These are phyloP conservation scores for Drosophila littoralis DNA, from an alignment of 1,140 invertebrate genomes.

Conservation along the genomic window DNA sequence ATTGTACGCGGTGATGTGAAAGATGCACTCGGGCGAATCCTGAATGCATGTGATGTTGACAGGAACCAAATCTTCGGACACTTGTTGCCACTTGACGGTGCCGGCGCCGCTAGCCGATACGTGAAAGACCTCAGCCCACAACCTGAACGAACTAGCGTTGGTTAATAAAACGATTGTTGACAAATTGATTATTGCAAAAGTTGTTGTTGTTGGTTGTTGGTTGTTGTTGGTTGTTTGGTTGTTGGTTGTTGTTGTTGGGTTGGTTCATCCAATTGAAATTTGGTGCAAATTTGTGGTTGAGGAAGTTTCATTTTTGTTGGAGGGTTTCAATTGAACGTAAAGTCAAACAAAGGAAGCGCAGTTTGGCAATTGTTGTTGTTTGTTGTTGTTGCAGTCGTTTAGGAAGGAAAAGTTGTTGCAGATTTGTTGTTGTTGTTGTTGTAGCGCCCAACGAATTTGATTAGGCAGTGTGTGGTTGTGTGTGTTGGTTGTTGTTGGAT, in stretches of 20 bases:
- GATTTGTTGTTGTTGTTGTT: slow-evolving; percentile 55
- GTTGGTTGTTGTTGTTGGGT: slow-evolving; percentile 29
- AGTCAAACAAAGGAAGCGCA: slow-evolving; percentile 63
- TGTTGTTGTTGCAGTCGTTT: slow-evolving; percentile 53
- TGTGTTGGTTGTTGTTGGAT: slow-evolving; percentile 57
- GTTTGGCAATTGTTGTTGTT: slow-evolving; percentile 53
- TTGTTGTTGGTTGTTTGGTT: slow-evolving; percentile 10
- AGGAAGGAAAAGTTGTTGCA: slow-evolving; percentile 64
- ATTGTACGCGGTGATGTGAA: slow-evolving; percentile 99
- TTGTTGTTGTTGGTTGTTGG: slow-evolving; percentile 31
- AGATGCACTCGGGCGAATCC: slow-evolving; percentile 97
- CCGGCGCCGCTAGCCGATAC: slow-evolving; percentile 95
- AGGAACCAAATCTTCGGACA: slow-evolving; percentile 98
- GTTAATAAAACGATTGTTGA: slow-evolving; percentile 69
- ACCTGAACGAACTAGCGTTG: slow-evolving; percentile 87
- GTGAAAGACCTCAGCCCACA: slow-evolving; percentile 99
- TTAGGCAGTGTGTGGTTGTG: slow-evolving; percentile 48
- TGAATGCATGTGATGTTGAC: slow-evolving; percentile 99
- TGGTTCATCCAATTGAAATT: slow-evolving; percentile 46
- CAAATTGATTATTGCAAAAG: slow-evolving; percentile 34
- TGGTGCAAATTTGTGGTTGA: slow-evolving; percentile 53
- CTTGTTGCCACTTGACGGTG: slow-evolving; percentile 97
- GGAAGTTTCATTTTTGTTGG: slow-evolving; percentile 19
- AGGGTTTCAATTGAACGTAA: slow-evolving; percentile 47
- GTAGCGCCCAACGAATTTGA: slow-evolving; percentile 30